A percentile compares a stretch with the other conserved stretches of the same genome.
Evolutionary conservation across 2,888 invertebrate genomes (phyloP).

Genomic region (Odiellus spinosus): DNA sequence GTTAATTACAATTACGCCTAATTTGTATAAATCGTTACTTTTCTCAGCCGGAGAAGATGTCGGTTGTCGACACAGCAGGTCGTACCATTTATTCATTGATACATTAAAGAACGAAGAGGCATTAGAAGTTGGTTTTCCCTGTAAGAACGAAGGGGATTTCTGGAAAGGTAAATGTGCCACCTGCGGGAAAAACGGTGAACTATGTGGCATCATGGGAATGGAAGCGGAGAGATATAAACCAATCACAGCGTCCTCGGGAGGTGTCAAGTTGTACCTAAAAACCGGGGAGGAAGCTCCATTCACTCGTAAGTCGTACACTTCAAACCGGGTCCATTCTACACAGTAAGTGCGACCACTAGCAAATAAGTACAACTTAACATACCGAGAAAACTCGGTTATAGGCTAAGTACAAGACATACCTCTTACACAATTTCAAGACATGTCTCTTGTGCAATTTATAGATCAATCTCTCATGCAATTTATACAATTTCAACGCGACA

Average conservation of each 20-base stretch:
- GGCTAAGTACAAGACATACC: no score
- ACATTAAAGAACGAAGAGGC: neutral
- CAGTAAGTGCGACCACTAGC: no score
- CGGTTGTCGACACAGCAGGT: slow-evolving; percentile 68
- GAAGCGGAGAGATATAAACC: slow-evolving; percentile 7
- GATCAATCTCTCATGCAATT: no score
- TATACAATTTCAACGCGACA: no score
- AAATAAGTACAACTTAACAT: no score
- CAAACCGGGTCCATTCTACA: no score
- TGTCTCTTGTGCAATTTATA: no score
- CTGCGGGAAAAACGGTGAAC: slow-evolving; percentile 7
- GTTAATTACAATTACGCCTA: no score
- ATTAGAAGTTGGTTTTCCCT: neutral
- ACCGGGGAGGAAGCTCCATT: slow-evolving; percentile 7
- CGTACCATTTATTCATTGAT: slow-evolving; percentile 54
- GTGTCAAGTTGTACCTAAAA: slow-evolving; percentile 9
- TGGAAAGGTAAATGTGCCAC: slow-evolving; percentile 4
- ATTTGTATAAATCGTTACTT: no score
- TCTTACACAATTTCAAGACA: no score
- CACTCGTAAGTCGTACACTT: slow-evolving; percentile 7
- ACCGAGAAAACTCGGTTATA: no score
- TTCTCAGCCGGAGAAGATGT: slow-evolving; percentile 31
- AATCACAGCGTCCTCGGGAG: slow-evolving; percentile 4
- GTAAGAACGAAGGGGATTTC: neutral
- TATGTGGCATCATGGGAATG: slow-evolving; percentile 13